phyloP scores from a whole-genome alignment of 2,888 invertebrate species.

The Phoronis australis region DNA sequence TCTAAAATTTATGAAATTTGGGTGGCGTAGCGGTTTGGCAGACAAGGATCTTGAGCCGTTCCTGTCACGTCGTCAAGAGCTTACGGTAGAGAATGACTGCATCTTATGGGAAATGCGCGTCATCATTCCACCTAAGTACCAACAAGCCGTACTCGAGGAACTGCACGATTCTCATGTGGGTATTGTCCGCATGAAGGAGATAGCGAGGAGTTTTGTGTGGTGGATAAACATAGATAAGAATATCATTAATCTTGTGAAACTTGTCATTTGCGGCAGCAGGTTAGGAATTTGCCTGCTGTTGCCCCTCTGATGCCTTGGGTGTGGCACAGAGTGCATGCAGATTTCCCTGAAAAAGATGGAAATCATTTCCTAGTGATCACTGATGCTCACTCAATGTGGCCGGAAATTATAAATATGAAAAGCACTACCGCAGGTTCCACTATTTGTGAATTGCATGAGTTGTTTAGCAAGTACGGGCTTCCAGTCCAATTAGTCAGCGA shows the following conservation, averaged over 20 bases:
- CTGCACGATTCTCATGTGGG: too few relatives aligned
- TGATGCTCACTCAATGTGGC: not conserved
- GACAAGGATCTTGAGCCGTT: too few relatives aligned
- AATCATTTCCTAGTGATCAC: not conserved
- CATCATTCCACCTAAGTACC: not conserved
- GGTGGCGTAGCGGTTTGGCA: not conserved
- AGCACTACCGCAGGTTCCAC: too few relatives aligned
- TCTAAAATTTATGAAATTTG: not conserved
- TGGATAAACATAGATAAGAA: not conserved
- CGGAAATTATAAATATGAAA: not conserved
- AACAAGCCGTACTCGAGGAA: too few relatives aligned
- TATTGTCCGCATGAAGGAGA: not conserved
- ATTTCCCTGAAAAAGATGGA: not conserved
- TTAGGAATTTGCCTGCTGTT: not conserved
- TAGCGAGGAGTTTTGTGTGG: not conserved
- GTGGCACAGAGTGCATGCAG: not conserved
- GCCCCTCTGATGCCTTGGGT: not conserved
- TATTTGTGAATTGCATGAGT: too few relatives aligned
- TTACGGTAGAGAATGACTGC: not conserved
- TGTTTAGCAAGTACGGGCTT: too few relatives aligned
- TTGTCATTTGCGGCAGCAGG: not conserved
- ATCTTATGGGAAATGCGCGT: not conserved
- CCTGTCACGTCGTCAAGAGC: too few relatives aligned
- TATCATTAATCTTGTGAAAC: not conserved
- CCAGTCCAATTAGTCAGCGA: conserved; percentile 35